Percentiles rank a stretch among this genome's conserved stretches.
phyloP scores from a whole-genome alignment of 2,888 invertebrate genomes.

The Eugnorisma glareosa region DNA sequence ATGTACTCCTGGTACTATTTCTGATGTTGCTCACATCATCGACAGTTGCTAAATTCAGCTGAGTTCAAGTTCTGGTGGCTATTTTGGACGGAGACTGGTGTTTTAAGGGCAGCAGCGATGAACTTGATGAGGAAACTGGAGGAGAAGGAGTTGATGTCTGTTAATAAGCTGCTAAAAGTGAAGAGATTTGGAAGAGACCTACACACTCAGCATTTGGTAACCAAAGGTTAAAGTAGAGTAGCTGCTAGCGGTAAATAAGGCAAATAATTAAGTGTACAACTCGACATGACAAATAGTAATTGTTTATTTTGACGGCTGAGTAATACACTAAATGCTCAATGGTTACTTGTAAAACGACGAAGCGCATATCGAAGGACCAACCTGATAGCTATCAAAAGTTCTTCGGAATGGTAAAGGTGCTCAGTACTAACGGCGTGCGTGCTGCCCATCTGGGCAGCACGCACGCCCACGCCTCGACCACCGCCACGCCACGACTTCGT shows the following conservation, averaged over 20 bases:
- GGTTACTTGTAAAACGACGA: background rate
- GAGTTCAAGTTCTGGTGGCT: conserved; percentile 23
- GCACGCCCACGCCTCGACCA: no score
- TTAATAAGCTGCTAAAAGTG: background rate
- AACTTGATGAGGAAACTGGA: background rate
- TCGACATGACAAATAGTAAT: background rate
- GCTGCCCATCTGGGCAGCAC: no score
- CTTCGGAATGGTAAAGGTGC: background rate
- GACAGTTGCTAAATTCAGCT: conserved; percentile 27
- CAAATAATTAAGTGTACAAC: background rate
- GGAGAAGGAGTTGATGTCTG: background rate
- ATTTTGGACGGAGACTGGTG: background rate
- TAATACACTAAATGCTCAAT: background rate
- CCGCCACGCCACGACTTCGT: no score
- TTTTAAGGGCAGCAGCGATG: background rate
- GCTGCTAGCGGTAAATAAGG: no score
- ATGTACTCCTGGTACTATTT: conserved; percentile 51
- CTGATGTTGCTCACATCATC: conserved; percentile 35
- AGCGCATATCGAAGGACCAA: background rate
- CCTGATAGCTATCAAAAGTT: background rate
- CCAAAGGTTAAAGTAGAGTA: no score
- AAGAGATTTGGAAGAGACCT: background rate
- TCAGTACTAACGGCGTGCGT: background rate
- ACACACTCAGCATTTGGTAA: no score
- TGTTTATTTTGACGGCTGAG: background rate